Base-by-base conservation (phyloP, 2,797 vertebrate genomes). In the Schizothorax lantsangensis region DNA sequence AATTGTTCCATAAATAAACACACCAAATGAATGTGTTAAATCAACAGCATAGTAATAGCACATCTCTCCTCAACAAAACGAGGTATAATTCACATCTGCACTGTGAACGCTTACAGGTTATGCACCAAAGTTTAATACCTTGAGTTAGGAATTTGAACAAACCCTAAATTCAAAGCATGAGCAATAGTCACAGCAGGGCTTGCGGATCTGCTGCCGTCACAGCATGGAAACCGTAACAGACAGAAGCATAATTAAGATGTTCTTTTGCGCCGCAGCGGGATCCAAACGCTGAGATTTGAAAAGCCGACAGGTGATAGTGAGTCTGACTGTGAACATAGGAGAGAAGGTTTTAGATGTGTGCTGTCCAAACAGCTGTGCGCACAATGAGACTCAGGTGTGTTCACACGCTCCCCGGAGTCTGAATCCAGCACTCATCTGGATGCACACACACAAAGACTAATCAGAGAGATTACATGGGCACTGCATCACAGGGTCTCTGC, bases 381-480 rank as follows among this genome's bases (percentile, higher is more conserved):
- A 64, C 30, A 73, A 86, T 81, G 68, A 72, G 78, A 59, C 85
- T 81, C 85, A 74, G 85, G 79, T 81, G 85, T 81, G 79, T 81
- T 81, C 57, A 79, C 64, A 12, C 5, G 8, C 17, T 57, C 74
- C 23, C 23, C 8, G 62, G 75, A 33, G 36, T 52, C 36, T 52
- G 52, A 73, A 80, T 73, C 23, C 57, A 49, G 43, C 62, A n/a
- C 77, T 59, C 57, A 66, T 49, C 64, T 82, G 73, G 47, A 84
- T 75, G 59, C 62, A 66, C 79, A 47, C 30, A 49, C 73, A 26
- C 87, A 54, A 30, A n/a, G 62, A 71, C 62, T 88, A 86, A 89
- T 80, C 81, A 88, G 30, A 19, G 7, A 83, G 84, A 89, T 85
- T 81, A 86, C 82, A 77, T 54, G 45, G 57, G 49, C 82, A 84